These are phyloP conservation scores for Cheilosia pagana DNA, from an alignment of 2,888 invertebrate genomes.

Conservation along the genomic window DNA sequence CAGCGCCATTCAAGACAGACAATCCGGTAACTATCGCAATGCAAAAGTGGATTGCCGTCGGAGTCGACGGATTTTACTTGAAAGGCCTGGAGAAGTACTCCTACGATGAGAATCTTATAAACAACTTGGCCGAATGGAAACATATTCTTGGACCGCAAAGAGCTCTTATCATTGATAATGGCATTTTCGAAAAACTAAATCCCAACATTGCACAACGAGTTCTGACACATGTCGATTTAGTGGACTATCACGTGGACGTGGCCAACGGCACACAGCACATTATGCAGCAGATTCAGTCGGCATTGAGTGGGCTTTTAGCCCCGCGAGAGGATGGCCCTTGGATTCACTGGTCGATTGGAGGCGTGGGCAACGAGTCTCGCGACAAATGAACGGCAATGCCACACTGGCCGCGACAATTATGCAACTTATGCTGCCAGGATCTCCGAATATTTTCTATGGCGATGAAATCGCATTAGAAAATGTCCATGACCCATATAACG, in stretches of 20 bases:
- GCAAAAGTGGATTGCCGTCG: constrained; percentile 88
- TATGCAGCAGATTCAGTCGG: constrained; percentile 85
- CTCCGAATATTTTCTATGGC: constrained; percentile 94
- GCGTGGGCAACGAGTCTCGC: constrained; percentile 86
- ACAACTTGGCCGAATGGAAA: constrained; percentile 88
- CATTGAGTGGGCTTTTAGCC: constrained; percentile 86
- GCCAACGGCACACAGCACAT: constrained; percentile 85
- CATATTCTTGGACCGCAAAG: constrained; percentile 86
- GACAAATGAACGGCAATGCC: constrained; percentile 86
- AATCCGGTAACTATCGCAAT: constrained; percentile 86
- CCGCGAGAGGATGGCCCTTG: constrained; percentile 87
- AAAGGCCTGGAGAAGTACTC: constrained; percentile 90
- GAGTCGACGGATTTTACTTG: constrained; percentile 95
- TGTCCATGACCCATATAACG: constrained; percentile 85
- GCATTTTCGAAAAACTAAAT: constrained; percentile 84
- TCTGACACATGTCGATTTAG: constrained; percentile 88
- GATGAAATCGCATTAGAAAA: constrained; percentile 92
- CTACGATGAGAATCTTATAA: constrained; percentile 85
- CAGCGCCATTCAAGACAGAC: constrained; percentile 65
- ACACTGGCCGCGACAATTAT: constrained; percentile 89
- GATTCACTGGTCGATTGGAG: constrained; percentile 92
- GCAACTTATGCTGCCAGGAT: constrained; percentile 92
- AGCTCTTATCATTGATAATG: constrained; percentile 88
- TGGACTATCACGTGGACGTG: constrained; percentile 88
- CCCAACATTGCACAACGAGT: constrained; percentile 85